Evolutionary conservation across 1,140 invertebrate species (phyloP), one percentile per base, ranked within the genome.

Genomic region (Ctenoplectra terminalis): DNA sequence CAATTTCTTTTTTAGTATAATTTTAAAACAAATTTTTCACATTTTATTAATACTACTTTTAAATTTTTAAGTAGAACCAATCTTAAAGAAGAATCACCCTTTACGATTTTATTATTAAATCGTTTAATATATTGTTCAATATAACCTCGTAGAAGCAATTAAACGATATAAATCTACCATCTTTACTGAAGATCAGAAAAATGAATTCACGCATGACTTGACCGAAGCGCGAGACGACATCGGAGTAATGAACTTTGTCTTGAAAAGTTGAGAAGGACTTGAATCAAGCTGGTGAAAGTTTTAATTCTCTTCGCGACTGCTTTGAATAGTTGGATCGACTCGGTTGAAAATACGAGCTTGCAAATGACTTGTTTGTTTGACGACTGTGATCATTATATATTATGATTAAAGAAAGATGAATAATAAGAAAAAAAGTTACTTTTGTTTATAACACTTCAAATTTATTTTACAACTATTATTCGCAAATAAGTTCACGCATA

Each of bases 241-340:
- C 17, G 17, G 29, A 20, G 2, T 79, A 63, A 79, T 43, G 46
- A 73, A 79, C 77, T 72, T 63, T 31, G 56, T n/a, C 13, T 17
- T 15, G 13, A 52, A 40, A 72, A 72, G 56, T 79, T 72, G 4
- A 37, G 13, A 8, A 0, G 31, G 20, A 26, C 43, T 77, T 9
- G 56, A 72, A n/a, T 69, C 31, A 15, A 15, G 34, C 5, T 13
- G 23, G 58, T 31, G 34, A 43, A 79, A 79, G 54, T 84, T 61
- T 67, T 79, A 79, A 78, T 83, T 66, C 66, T 40, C 26, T 73
- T 34, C 60, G 23, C 17, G 15, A 52, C n/a, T 26, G 58, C 48
- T 78, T 78, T 46, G 77, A 72, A 63, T 52, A 72, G 46, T 79
- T 63, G 26, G 15, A 79, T 52, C 26, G 34, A 31, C n/a, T 79